phyloP scores from a whole-genome alignment of 2,113 vertebrate species.

The Neodontobutis hainanensis region DNA sequence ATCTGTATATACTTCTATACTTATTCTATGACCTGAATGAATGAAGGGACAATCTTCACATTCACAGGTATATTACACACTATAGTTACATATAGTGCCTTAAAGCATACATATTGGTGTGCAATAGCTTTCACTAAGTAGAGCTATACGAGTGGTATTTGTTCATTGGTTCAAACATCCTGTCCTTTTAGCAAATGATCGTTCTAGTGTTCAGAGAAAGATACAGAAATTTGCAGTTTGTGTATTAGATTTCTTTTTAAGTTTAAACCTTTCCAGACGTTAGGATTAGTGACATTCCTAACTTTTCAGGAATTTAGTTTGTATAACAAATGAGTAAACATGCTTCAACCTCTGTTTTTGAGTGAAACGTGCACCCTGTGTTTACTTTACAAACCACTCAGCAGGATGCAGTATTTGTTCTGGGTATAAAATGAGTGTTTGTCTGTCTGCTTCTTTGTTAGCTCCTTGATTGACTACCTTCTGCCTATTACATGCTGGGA shows the following conservation, averaged over 20 bases:
- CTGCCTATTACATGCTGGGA: conserved; percentile 40
- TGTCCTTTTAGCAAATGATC: too few relatives aligned
- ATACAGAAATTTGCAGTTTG: background rate
- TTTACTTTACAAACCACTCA: conserved; percentile 9
- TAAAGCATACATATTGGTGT: too few relatives aligned
- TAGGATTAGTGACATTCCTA: background rate
- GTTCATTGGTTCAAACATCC: too few relatives aligned
- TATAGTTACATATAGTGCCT: too few relatives aligned
- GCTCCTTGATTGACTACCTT: conserved; percentile 37
- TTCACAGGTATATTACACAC: too few relatives aligned
- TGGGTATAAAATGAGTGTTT: conserved; percentile 5
- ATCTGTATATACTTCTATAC: too few relatives aligned
- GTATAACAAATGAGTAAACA: conserved; percentile 6
- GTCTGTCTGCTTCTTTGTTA: conserved; percentile 13
- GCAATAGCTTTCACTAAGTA: too few relatives aligned
- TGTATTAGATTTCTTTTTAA: background rate
- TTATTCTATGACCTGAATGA: too few relatives aligned
- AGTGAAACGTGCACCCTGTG: background rate
- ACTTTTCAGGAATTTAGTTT: conserved; percentile 3
- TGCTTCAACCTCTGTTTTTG: background rate
- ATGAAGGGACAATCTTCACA: too few relatives aligned
- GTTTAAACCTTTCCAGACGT: background rate
- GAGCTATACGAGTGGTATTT: too few relatives aligned
- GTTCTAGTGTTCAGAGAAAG: too few relatives aligned
- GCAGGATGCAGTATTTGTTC: background rate